phyloP scores from a whole-genome alignment of 2,888 invertebrate species.

The Acrobasis suavella region DNA sequence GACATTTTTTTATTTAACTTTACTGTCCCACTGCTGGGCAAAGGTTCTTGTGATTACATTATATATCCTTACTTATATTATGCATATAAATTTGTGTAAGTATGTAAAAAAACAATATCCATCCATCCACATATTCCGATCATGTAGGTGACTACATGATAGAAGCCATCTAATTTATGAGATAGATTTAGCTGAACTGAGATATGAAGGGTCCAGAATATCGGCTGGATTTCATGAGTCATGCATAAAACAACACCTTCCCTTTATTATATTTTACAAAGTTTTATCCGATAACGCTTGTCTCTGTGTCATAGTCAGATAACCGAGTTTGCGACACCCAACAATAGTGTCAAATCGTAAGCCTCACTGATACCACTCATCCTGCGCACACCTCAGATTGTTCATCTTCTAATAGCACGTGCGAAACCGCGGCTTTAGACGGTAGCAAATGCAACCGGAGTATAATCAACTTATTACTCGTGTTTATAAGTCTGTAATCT shows the following conservation, averaged over 20 bases:
- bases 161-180: background rate
- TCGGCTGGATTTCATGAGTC: conserved; percentile 5
- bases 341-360: conserved; percentile 35
- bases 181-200: conserved; percentile 8
- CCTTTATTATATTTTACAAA: conserved; percentile 14
- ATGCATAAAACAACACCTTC: conserved; percentile 15
- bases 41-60: too few relatives aligned
- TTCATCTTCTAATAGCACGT: conserved; percentile 24
- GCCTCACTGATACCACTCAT: conserved; percentile 28
- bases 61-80: too few relatives aligned
- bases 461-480: background rate
- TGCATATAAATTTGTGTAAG: too few relatives aligned
- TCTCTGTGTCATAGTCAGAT: conserved; percentile 26
- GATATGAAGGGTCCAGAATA: conserved; percentile 5
- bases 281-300: conserved; percentile 25
- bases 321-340: conserved; percentile 37
- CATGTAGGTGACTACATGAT: background rate
- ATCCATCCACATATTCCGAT: background rate
- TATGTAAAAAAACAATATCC: background rate
- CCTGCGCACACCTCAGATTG: conserved; percentile 28
- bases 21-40: too few relatives aligned
- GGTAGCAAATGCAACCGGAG: background rate
- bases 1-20: too few relatives aligned
- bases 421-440: conserved; percentile 5
- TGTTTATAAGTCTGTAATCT: background rate